Percentiles rank a stretch among this genome's conserved stretches.
phyloP scores from a whole-genome alignment of 2,888 invertebrate species.

The Gasteruption jaculator region DNA sequence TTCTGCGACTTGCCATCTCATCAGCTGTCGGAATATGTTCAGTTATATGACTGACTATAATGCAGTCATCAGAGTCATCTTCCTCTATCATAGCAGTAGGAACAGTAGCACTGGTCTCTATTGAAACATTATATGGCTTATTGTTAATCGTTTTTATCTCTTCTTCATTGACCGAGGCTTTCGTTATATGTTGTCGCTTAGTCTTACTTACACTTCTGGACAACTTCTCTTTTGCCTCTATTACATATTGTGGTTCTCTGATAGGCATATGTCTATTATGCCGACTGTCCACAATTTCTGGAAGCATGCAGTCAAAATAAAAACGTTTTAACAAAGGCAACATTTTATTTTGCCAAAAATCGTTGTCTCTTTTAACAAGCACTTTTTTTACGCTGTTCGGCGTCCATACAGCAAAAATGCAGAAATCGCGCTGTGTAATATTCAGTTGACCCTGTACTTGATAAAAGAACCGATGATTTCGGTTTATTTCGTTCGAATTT shows the following conservation, averaged over 20 bases:
- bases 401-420: conserved; percentile 23
- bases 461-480: conserved; percentile 21
- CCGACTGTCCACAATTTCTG: no score
- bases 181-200: neutral
- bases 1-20: no score
- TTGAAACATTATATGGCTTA: no score
- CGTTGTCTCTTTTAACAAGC: conserved; percentile 17
- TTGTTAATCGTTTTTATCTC: neutral
- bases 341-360: conserved; percentile 22
- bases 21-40: no score
- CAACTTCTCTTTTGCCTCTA: conserved; percentile 13
- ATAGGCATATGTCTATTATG: no score
- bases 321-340: no score
- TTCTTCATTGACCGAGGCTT: neutral
- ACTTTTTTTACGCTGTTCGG: conserved; percentile 16
- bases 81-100: no score
- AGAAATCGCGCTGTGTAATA: conserved; percentile 19
- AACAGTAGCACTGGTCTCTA: no score
- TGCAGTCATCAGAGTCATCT: no score
- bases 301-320: conserved; percentile 20
- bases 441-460: conserved; percentile 28
- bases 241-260: conserved; percentile 19
- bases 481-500: conserved; percentile 16
- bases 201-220: neutral
- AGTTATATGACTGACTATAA: no score